Evolutionary conservation across 2,797 vertebrate species (phyloP).

Genomic region (Vespertilio murinus): DNA sequence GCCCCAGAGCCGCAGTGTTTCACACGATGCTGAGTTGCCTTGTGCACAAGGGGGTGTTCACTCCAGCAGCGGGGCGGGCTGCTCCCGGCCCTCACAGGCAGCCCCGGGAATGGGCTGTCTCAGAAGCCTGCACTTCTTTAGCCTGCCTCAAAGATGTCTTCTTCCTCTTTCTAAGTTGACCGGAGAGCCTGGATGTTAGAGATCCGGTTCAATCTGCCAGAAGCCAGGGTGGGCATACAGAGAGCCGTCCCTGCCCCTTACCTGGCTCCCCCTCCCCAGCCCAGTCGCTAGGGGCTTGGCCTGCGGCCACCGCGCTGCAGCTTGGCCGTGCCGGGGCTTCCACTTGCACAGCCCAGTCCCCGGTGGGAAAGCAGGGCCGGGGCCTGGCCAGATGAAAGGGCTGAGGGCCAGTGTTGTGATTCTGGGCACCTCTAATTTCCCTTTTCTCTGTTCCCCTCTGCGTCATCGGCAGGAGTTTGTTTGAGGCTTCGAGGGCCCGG

Average conservation of each 20-base stretch:
- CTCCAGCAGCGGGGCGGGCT: not conserved
- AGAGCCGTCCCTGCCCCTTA: not conserved
- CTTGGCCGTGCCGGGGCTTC: not conserved
- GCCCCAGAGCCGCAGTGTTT: not conserved
- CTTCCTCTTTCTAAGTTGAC: constrained; percentile 4
- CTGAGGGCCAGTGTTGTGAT: constrained; percentile 34
- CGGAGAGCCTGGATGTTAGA: not conserved
- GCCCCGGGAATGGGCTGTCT: not conserved
- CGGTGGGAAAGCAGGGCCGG: not conserved
- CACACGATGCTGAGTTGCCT: not conserved
- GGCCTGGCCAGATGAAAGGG: not conserved
- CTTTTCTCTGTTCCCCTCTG: constrained; percentile 36
- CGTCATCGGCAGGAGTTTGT: constrained; percentile 48
- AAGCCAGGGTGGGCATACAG: not conserved
- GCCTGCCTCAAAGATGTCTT: not conserved
- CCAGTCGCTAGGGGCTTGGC: not conserved
- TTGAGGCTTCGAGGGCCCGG: constrained; percentile 43
- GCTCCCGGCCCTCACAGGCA: not conserved
- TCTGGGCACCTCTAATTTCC: constrained; percentile 59
- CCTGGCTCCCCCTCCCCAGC: not conserved
- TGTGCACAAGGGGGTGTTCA: not conserved
- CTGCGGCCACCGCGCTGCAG: not conserved
- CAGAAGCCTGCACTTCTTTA: not conserved
- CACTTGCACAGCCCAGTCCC: not conserved
- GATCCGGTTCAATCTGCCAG: not conserved